phyloP scores from a whole-genome alignment of 2,888 invertebrate species.

The Julus scandinavius region DNA sequence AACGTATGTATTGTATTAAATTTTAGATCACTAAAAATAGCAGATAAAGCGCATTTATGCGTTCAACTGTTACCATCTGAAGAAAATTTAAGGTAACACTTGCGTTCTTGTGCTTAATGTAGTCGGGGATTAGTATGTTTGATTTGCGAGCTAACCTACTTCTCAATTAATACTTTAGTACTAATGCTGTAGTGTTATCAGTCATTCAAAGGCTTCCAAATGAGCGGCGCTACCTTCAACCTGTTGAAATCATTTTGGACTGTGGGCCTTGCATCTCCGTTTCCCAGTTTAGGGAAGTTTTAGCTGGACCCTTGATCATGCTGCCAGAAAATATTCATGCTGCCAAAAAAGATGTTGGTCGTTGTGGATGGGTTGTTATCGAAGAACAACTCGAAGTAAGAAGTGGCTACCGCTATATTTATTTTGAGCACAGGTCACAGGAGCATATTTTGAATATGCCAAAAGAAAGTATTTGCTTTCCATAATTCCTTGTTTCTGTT shows the following conservation, averaged over 20 bases:
- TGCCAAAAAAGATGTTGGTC: not conserved
- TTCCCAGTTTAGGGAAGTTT: not conserved
- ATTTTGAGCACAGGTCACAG: too few species aligned
- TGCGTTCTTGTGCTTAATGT: not conserved
- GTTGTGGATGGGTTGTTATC: not conserved
- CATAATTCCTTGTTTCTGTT: too few species aligned
- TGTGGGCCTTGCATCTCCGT: not conserved
- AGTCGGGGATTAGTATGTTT: not conserved
- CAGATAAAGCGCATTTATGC: not conserved
- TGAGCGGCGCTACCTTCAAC: not conserved
- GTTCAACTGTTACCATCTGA: not conserved
- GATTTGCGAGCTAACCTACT: not conserved
- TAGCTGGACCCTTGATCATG: not conserved
- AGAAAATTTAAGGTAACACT: not conserved
- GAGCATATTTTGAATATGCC: too few species aligned
- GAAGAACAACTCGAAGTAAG: not conserved
- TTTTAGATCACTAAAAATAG: conserved; percentile 7
- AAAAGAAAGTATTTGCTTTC: too few species aligned
- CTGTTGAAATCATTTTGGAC: not conserved
- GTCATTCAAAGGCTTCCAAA: conserved; percentile 9
- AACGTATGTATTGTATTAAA: not conserved
- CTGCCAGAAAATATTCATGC: not conserved
- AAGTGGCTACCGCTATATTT: not conserved
- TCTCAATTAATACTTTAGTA: not conserved
- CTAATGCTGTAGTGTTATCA: not conserved